These are phyloP conservation scores for Lampris megalopsis DNA, from an alignment of 2,113 vertebrate genomes.

Conservation along the genomic window DNA sequence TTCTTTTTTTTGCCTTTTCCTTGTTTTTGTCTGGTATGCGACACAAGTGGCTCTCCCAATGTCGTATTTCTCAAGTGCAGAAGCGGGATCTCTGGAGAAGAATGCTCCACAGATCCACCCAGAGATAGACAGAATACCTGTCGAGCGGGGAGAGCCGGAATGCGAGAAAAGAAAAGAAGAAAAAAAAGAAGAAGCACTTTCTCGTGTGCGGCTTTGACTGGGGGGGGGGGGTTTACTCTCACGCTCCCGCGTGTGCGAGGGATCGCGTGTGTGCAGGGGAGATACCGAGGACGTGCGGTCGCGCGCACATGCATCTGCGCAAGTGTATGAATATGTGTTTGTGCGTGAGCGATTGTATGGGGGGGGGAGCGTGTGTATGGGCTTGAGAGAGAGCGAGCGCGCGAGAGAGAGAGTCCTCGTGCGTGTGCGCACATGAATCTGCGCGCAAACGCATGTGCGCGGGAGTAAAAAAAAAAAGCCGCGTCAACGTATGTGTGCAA, in stretches of 20 bases:
- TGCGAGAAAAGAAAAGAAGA: slow-evolving; percentile 42
- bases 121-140: slow-evolving; percentile 57
- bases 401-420: not conserved
- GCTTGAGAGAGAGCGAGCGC: no score
- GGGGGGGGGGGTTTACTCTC: not conserved
- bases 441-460: slow-evolving; percentile 1
- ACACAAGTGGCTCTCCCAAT: slow-evolving; percentile 53
- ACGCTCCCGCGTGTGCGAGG: slow-evolving; percentile 32
- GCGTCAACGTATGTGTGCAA: not conserved
- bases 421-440: not conserved
- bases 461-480: not conserved
- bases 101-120: slow-evolving; percentile 17
- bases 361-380: no score
- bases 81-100: slow-evolving; percentile 44
- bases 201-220: slow-evolving; percentile 57
- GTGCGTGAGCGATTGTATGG: slow-evolving; percentile 2
- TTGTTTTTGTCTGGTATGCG: slow-evolving; percentile 73
- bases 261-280: slow-evolving; percentile 17
- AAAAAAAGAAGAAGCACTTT: slow-evolving; percentile 63
- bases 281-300: not conserved
- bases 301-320: slow-evolving; percentile 12
- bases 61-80: slow-evolving; percentile 57
- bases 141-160: slow-evolving; percentile 52
- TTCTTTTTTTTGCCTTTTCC: not conserved
- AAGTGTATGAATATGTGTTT: not conserved